Evolutionary conservation across 1,140 invertebrate species (phyloP).

Genomic region (Brachionus angularis): DNA sequence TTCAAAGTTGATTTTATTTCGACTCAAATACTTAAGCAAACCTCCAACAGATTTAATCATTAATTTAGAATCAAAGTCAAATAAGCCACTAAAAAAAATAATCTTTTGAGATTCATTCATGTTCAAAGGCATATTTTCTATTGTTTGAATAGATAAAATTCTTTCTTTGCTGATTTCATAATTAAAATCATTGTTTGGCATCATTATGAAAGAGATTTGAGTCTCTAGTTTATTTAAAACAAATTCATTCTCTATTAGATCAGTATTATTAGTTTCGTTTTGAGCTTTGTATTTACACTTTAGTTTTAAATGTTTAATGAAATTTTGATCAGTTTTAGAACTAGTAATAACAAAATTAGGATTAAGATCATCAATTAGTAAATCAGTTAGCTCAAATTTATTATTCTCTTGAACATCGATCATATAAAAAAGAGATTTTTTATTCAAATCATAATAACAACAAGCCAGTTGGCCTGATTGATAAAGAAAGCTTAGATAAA

Average conservation of each 20-base stretch:
- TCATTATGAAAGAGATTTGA: neutral
- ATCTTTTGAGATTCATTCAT: slow-evolving; percentile 12
- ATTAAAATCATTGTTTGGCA: slow-evolving; percentile 1
- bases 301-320: slow-evolving; percentile 17
- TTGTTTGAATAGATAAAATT: slow-evolving; percentile 13
- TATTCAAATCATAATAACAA: slow-evolving; percentile 27
- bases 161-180: slow-evolving; percentile 8
- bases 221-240: neutral
- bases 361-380: slow-evolving; percentile 17
- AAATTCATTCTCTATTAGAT: neutral
- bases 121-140: neutral
- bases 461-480: slow-evolving; percentile 8
- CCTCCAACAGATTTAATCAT: slow-evolving; percentile 12
- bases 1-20: slow-evolving; percentile 25
- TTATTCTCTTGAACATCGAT: neutral
- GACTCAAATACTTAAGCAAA: slow-evolving; percentile 13
- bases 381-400: slow-evolving; percentile 18
- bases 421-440: slow-evolving; percentile 22
- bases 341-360: slow-evolving; percentile 13
- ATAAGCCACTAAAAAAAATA: slow-evolving; percentile 7
- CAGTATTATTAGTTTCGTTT: neutral
- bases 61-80: slow-evolving; percentile 31
- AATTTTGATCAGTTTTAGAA: slow-evolving; percentile 2
- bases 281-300: slow-evolving; percentile 14
- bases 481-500: slow-evolving; percentile 16